A percentile compares a stretch with the other conserved stretches of the same genome.
phyloP scores from a whole-genome alignment of 2,797 vertebrate genomes.

The Toxotes lorentzi region DNA sequence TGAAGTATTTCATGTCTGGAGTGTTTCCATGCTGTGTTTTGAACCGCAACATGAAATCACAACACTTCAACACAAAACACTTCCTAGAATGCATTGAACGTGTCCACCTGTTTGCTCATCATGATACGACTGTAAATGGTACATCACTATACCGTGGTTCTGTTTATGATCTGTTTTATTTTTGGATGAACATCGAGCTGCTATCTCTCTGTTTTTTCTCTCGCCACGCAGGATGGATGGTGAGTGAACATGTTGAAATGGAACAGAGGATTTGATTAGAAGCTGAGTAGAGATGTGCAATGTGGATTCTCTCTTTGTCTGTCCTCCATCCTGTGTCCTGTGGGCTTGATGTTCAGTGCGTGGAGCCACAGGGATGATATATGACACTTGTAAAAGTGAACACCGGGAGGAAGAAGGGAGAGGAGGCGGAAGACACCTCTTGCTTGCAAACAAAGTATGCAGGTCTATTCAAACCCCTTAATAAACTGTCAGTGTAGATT shows the following conservation, averaged over 20 bases:
- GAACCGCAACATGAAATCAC: not conserved
- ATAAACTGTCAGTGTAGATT: slow-evolving; percentile 53
- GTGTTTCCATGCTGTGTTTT: not conserved
- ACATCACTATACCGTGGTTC: not conserved
- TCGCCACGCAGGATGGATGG: not conserved
- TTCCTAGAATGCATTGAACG: not conserved
- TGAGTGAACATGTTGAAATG: slow-evolving; percentile 14
- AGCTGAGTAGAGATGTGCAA: slow-evolving; percentile 38
- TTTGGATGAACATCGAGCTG: not conserved
- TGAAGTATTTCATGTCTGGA: not conserved
- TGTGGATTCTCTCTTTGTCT: slow-evolving; percentile 36
- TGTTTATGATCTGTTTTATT: not conserved
- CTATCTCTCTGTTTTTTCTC: slow-evolving; percentile 1
- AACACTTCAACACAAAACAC: not conserved
- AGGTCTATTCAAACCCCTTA: slow-evolving; percentile 32
- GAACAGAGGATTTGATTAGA: slow-evolving; percentile 68
- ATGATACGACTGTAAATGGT: not conserved
- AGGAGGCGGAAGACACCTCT: slow-evolving; percentile 23
- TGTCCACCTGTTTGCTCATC: not conserved
- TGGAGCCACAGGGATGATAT: slow-evolving; percentile 30
- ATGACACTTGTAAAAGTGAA: slow-evolving; percentile 26
- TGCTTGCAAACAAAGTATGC: slow-evolving; percentile 37
- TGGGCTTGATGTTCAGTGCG: slow-evolving; percentile 46
- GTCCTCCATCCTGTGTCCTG: slow-evolving; percentile 40
- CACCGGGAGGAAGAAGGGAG: not conserved